Base-by-base conservation (phyloP, 2,797 vertebrate genomes). In the Spinus olivaceus region DNA sequence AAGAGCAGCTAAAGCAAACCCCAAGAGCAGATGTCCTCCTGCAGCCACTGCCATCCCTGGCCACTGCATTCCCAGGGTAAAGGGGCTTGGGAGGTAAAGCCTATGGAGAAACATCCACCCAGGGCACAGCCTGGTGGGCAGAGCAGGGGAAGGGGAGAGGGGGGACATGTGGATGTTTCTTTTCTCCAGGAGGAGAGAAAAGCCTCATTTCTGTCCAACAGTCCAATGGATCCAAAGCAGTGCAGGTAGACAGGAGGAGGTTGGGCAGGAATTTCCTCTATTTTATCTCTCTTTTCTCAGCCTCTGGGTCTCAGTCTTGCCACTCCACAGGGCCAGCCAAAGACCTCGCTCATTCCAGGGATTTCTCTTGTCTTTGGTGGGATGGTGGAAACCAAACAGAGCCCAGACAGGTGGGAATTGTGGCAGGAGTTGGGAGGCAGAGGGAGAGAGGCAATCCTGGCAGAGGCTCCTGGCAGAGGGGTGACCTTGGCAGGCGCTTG, bases 211-310 rank as follows among this genome's bases (percentile, higher is more conserved):
- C 46, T 81, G 24, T 27, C n/a, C 41, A 63, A 27, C 41, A 49
- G 9, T 8, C 51, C 28, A 3, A 3, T 35, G 32, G n/a, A 73
- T 42, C 65, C 28, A 28, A 66, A 71, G 57, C 2, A 3, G n/a
- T 2, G 5, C 60, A 47, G 27, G 13, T 1, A 0, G 32, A 15
- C 11, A 17, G 21, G 30, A 74, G n/a, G n/a, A 72, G 16, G 51
- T 46, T 20, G 37, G 63, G 47, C 28, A 86, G 59, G 25, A 25
- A 33, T 80, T 22, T 53, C 13, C 22, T 69, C 1, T 0, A 13
- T 25, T 61, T 65, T 23, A 5, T 37, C 60, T 56, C 35, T 61
- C 32, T 74, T 73, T 49, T 71, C n/a, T 54, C 16, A 71, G 30
- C 10, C 64, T 32, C 49, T 84, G 59, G 15, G 27, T 72, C 23